phyloP scores from a whole-genome alignment of 2,888 invertebrate species.

The Pterostichus madidus region DNA sequence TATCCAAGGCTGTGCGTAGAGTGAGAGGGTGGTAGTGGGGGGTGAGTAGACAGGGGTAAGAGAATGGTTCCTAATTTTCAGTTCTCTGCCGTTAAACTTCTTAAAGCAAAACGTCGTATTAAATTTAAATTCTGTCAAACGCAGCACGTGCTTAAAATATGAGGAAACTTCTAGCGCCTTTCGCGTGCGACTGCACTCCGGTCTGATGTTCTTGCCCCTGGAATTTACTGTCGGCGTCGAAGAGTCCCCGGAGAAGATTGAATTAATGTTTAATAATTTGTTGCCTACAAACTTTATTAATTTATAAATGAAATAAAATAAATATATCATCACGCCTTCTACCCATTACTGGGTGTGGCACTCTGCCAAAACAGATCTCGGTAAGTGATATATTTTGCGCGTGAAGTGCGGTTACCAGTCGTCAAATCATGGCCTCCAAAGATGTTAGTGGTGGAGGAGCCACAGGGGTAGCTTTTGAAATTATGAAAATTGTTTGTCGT shows the following conservation, averaged over 20 bases:
- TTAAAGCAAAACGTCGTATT: constrained; percentile 71
- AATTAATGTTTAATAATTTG: not conserved
- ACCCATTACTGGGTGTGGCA: no score
- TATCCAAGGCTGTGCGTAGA: no score
- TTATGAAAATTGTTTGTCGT: no score
- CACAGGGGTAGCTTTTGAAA: not conserved
- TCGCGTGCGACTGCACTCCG: constrained; percentile 59
- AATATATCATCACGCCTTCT: no score
- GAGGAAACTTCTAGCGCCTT: constrained; percentile 71
- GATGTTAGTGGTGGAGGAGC: no score
- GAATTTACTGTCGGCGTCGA: not conserved
- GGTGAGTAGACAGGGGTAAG: constrained; percentile 14
- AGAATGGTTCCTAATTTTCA: constrained; percentile 65
- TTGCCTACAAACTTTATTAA: no score
- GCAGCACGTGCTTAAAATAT: constrained; percentile 73
- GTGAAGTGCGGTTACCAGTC: no score
- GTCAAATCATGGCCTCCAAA: no score
- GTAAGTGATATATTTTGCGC: no score
- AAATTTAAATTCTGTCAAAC: constrained; percentile 74
- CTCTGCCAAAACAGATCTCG: no score
- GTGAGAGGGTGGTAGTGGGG: not conserved
- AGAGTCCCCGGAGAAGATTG: not conserved
- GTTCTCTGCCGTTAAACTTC: constrained; percentile 70
- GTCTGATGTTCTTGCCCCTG: constrained; percentile 67
- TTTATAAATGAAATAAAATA: no score